Conservation (phyloP, 2,888 invertebrate species). For the Lacanobia oleracea region DNA sequence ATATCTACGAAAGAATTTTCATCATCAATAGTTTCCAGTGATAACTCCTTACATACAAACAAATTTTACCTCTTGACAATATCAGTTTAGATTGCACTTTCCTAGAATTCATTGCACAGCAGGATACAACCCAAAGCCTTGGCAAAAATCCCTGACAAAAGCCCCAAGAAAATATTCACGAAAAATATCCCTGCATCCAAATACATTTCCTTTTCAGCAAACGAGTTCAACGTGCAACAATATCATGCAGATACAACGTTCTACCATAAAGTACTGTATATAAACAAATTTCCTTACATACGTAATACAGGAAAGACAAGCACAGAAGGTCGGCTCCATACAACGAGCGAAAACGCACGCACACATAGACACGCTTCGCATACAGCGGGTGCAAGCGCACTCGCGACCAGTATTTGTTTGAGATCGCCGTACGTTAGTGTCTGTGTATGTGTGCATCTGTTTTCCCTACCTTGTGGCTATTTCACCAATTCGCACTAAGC, state of each 20-base stretch:
- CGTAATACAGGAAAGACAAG: neutral
- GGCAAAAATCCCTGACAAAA: constrained; percentile 19
- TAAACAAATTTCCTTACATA: constrained; percentile 42
- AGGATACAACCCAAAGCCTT: neutral
- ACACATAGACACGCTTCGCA: neutral
- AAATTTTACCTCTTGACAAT: neutral
- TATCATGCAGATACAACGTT: constrained; percentile 48
- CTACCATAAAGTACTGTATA: constrained; percentile 30
- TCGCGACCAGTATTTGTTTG: neutral
- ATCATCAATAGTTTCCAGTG: too few species aligned
- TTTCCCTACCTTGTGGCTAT: too few species aligned
- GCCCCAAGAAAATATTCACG: constrained; percentile 6
- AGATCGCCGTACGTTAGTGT: too few species aligned
- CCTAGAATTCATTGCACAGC: neutral
- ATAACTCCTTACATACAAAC: too few species aligned
- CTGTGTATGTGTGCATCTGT: too few species aligned
- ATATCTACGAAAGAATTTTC: neutral
- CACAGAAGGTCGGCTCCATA: constrained; percentile 4
- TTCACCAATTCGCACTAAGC: too few species aligned
- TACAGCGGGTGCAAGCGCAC: neutral
- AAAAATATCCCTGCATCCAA: constrained; percentile 33
- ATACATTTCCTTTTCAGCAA: constrained; percentile 44
- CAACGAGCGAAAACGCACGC: neutral
- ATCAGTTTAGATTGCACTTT: neutral
- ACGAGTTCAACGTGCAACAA: constrained; percentile 45